Percentiles rank a stretch among this genome's conserved stretches.
phyloP scores from a whole-genome alignment of 2,797 vertebrate species.

The Spinus pinus region DNA sequence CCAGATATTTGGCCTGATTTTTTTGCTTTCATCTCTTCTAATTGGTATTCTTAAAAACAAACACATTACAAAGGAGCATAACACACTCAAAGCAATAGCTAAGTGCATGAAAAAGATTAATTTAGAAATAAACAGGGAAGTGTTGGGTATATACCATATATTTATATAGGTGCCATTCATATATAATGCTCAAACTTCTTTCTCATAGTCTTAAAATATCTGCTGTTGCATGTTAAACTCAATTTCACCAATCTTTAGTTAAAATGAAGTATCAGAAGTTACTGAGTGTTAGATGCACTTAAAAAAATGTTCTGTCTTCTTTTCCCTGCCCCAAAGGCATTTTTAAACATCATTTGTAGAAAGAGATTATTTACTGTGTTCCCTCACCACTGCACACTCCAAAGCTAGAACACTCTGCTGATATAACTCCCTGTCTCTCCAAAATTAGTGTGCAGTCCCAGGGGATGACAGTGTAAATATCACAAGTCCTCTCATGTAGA shows the following conservation, averaged over 20 bases:
- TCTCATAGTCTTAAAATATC: not conserved
- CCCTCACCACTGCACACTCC: not conserved
- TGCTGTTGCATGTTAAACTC: not conserved
- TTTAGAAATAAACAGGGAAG: not conserved
- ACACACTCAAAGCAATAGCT: not conserved
- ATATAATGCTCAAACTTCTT: not conserved
- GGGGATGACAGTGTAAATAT: not conserved
- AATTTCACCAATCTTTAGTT: not conserved
- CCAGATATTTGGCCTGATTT: not conserved
- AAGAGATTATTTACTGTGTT: constrained; percentile 10
- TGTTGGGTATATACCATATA: not conserved
- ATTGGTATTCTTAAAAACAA: not conserved
- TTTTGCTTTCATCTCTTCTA: not conserved
- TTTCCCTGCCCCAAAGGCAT: not conserved
- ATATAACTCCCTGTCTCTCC: not conserved
- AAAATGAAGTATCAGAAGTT: not conserved
- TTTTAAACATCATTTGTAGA: constrained; percentile 1
- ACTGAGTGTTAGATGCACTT: not conserved
- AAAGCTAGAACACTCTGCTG: not conserved
- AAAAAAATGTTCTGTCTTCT: not conserved
- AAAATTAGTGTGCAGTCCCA: constrained; percentile 12
- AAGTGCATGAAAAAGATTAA: not conserved
- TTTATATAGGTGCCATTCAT: not conserved
- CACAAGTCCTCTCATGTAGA: constrained; percentile 11
- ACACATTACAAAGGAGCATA: not conserved